These are phyloP conservation scores for Leptothorax acervorum DNA, from an alignment of 2,888 invertebrate genomes.

Conservation along the genomic window DNA sequence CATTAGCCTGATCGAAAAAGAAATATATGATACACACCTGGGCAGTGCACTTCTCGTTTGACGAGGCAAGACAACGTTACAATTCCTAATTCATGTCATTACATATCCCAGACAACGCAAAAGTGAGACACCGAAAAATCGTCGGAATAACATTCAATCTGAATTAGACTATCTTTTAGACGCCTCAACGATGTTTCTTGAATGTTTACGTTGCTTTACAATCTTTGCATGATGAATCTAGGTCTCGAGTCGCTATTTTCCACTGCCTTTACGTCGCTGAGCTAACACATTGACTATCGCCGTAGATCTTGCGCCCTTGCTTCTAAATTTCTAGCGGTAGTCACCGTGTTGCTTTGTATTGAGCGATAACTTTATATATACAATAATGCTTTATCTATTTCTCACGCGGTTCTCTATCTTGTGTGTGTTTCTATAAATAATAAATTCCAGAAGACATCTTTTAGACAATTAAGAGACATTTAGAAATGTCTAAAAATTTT, in stretches of 20 bases:
- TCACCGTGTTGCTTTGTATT: slow-evolving; percentile 47
- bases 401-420: slow-evolving; percentile 38
- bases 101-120: not conserved
- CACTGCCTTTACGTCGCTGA: slow-evolving; percentile 43
- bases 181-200: not conserved
- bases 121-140: not conserved
- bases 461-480: slow-evolving; percentile 1
- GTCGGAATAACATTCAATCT: not conserved
- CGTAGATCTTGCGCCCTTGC: not conserved
- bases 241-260: slow-evolving; percentile 23
- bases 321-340: slow-evolving; percentile 4
- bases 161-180: not conserved
- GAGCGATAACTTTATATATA: slow-evolving; percentile 72
- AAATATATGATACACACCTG: slow-evolving; percentile 53
- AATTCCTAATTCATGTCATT: not conserved
- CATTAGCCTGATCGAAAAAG: slow-evolving; percentile 1
- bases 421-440: slow-evolving; percentile 1
- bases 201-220: slow-evolving; percentile 35
- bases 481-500: not conserved
- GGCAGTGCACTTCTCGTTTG: slow-evolving; percentile 69
- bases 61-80: slow-evolving; percentile 61
- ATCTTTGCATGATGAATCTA: slow-evolving; percentile 23
- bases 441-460: not conserved
- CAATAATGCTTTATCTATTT: slow-evolving; percentile 62
- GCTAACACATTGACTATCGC: slow-evolving; percentile 42